These are phyloP conservation scores for Drosophila trapezifrons DNA, from an alignment of 1,140 invertebrate species.

Conservation along the genomic window DNA sequence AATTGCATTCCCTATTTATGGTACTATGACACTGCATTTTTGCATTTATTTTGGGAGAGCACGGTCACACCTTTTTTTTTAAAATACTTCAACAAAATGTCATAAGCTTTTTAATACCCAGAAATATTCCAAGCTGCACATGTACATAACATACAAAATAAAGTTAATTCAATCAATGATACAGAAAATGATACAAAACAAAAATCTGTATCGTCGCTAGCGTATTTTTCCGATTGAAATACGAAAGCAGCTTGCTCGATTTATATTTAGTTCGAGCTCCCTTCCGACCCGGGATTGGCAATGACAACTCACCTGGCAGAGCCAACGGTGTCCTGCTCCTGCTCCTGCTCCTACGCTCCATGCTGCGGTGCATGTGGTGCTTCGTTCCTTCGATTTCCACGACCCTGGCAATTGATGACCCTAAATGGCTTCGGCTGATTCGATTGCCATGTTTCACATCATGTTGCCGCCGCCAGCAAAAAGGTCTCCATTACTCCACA, in stretches of 20 bases:
- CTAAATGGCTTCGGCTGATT: slow-evolving; percentile 81
- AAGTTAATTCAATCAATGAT: too few species aligned
- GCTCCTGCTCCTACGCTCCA: slow-evolving; percentile 40
- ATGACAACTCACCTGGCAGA: slow-evolving; percentile 64
- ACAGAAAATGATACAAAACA: background rate
- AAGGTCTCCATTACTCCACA: slow-evolving; percentile 77
- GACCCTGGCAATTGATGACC: slow-evolving; percentile 79
- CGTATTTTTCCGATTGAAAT: background rate
- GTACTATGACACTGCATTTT: too few species aligned
- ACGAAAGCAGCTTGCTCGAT: slow-evolving; percentile 2
- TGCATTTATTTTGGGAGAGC: too few species aligned
- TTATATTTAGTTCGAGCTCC: slow-evolving; percentile 8
- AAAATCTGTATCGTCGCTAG: background rate
- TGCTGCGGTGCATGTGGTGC: slow-evolving; percentile 64
- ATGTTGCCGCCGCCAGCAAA: slow-evolving; percentile 77
- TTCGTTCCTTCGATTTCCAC: slow-evolving; percentile 28
- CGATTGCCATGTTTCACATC: slow-evolving; percentile 82
- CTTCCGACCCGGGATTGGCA: slow-evolving; percentile 6
- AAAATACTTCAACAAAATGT: too few species aligned
- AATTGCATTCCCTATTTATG: too few species aligned
- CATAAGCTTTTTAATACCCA: background rate
- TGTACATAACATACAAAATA: too few species aligned
- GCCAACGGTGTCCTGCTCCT: slow-evolving; percentile 24
- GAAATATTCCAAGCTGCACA: too few species aligned
- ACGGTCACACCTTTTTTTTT: too few species aligned